A percentile compares a stretch with the other conserved stretches of the same genome.
phyloP scores from a whole-genome alignment of 2,888 invertebrate species.

The Leptopterna dolabrata region DNA sequence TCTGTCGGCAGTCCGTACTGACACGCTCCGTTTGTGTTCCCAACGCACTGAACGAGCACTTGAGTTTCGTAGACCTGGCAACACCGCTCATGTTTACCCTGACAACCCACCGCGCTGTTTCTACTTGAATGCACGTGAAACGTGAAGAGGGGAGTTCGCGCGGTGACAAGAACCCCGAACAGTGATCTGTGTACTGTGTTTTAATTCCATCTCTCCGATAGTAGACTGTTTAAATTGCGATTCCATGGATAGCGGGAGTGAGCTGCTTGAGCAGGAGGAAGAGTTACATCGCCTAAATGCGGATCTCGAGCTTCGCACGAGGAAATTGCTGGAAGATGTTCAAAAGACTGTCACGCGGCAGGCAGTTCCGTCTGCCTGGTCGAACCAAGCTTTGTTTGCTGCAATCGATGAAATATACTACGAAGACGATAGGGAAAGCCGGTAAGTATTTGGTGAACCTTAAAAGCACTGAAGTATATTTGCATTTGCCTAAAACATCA shows the following conservation, averaged over 20 bases:
- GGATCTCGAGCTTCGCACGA: conserved; percentile 56
- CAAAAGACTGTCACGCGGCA: conserved; percentile 51
- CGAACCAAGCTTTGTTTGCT: conserved; percentile 25
- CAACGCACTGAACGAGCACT: neutral
- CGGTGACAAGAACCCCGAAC: neutral
- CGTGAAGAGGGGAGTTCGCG: neutral
- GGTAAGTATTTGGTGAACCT: neutral
- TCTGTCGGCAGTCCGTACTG: neutral
- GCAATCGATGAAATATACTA: conserved; percentile 30
- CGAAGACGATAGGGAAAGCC: conserved; percentile 27
- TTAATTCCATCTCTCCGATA: neutral
- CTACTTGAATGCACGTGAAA: neutral
- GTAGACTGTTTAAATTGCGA: neutral
- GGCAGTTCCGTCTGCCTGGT: conserved; percentile 35
- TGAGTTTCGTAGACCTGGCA: neutral
- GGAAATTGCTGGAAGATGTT: conserved; percentile 57
- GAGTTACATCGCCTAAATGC: conserved; percentile 57
- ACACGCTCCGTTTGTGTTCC: neutral
- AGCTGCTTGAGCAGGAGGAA: conserved; percentile 56
- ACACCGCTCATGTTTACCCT: neutral
- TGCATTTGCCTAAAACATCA: no score
- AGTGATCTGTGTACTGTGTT: neutral
- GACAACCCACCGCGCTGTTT: neutral
- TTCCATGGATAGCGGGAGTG: conserved; percentile 15
- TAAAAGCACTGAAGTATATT: no score